Evolutionary conservation across 2,113 vertebrate genomes (phyloP), one percentile per base, ranked within the genome.

Genomic region (Neodontobutis hainanensis): DNA sequence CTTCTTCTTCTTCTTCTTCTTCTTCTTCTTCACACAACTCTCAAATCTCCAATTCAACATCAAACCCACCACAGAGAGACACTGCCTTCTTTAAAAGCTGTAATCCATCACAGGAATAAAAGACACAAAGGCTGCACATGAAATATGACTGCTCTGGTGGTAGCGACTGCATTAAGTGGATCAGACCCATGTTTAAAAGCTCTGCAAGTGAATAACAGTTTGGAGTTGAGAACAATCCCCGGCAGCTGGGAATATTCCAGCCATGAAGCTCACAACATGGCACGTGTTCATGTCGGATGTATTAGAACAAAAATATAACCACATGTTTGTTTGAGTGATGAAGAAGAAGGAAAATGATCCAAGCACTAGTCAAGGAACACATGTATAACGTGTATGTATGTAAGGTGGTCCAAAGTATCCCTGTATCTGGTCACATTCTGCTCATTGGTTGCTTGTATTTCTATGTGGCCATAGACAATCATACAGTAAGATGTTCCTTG

Each of bases 91-190:
- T 40, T 77, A 75, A 82, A 87, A 75, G 71, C 61, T 11, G 53
- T 6, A 48, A 85, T 87, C 42, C 68, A 70, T 81, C 76, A 77
- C 2, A 19, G 58, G 9, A 27, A 4, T 57, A 74, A 58, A 78
- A 77, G 42, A 65, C 52, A 59, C 16, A 16, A 12, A 61, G 5
- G 40, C 61, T 27, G 40, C 16, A n/a, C 53, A 61, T 71, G 53
- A 84, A 67, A 75, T 60, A 74, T 51, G 40, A 65, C 68, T 66
- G 49, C 5, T 50, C 53, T 19, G 1, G 19, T 11, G 4, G 14
- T 32, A 0, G 46, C 70, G 73, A 40, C 16, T 16, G 62, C 63
- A 59, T 74, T 66, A 61, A 45, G 8, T 64, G 74, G 64, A 51
- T 69, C 82, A 70, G 61, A 3, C 65, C 45, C 46, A 61, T 53